phyloP scores from a whole-genome alignment of 1,140 invertebrate species.

The Drosophila neocordata region DNA sequence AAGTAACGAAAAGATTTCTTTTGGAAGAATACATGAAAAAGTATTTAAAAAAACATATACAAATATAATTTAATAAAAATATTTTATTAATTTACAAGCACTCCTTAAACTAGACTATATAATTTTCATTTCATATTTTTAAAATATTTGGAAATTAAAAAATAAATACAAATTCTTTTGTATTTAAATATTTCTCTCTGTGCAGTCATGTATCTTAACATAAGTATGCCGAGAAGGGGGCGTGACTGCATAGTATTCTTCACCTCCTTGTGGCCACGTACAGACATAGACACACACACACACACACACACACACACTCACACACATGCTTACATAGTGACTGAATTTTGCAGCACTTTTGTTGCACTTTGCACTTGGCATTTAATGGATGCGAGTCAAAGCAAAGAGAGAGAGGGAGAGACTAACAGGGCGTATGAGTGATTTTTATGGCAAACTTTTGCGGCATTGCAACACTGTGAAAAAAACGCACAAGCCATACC shows the following conservation, averaged over 20 bases:
- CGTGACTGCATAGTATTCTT: constrained; percentile 9
- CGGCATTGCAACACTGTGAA: not conserved
- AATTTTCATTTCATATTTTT: too few relatives aligned
- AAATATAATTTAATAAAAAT: too few relatives aligned
- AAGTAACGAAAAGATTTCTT: too few relatives aligned
- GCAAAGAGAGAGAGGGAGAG: constrained; percentile 3
- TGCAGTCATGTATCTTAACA: constrained; percentile 13
- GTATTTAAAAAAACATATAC: too few relatives aligned
- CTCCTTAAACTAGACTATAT: too few relatives aligned
- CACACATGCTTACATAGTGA: constrained; percentile 4
- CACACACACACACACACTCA: not conserved
- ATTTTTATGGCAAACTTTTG: constrained; percentile 42
- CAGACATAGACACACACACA: constrained; percentile 12
- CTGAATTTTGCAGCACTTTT: constrained; percentile 51
- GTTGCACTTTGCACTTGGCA: constrained; percentile 59
- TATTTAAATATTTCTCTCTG: not conserved
- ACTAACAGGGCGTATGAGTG: constrained; percentile 50
- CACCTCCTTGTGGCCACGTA: constrained; percentile 22
- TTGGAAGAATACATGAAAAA: too few relatives aligned
- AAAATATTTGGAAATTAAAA: too few relatives aligned
- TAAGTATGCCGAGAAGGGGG: constrained; percentile 15
- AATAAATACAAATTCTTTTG: too few relatives aligned
- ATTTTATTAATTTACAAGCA: too few relatives aligned
- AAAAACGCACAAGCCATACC: constrained; percentile 1
- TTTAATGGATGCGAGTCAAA: constrained; percentile 44